phyloP scores from a whole-genome alignment of 2,797 vertebrate genomes.

The Acanthiza pusilla region DNA sequence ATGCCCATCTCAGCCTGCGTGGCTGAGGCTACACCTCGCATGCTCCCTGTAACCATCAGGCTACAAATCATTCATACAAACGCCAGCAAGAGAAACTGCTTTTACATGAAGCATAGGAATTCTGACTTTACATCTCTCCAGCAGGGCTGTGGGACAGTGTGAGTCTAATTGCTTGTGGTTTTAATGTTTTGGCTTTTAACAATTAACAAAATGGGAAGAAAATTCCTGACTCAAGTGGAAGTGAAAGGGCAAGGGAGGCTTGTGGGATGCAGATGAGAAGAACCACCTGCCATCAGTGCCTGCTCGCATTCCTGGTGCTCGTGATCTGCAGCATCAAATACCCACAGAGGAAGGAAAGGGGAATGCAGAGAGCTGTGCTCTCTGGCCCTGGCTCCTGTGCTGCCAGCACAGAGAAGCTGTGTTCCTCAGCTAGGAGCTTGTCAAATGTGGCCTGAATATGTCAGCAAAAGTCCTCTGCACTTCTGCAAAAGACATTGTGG shows the following conservation, averaged over 20 bases:
- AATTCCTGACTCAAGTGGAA: rapidly evolving
- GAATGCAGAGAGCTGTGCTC: neutral
- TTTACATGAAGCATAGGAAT: neutral
- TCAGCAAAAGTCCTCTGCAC: neutral
- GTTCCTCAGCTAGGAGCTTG: neutral
- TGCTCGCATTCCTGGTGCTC: neutral
- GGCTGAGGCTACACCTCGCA: neutral
- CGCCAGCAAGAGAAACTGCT: neutral
- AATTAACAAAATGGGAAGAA: neutral
- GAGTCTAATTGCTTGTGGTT: neutral
- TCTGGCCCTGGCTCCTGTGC: neutral
- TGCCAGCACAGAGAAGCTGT: neutral
- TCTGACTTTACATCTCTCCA: neutral
- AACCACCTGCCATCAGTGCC: neutral
- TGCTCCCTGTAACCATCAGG: neutral
- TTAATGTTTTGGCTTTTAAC: neutral
- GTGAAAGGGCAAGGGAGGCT: neutral
- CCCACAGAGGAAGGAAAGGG: neutral
- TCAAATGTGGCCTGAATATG: neutral
- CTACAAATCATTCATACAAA: neutral
- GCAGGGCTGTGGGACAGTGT: neutral
- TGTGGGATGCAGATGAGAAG: neutral
- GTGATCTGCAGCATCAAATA: neutral
- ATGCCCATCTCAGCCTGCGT: neutral
- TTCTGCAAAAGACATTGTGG: neutral